A percentile compares a stretch with the other conserved stretches of the same genome.
These are phyloP conservation scores for Philhelius pedissequus DNA, from an alignment of 2,888 invertebrate species.

Conservation along the genomic window DNA sequence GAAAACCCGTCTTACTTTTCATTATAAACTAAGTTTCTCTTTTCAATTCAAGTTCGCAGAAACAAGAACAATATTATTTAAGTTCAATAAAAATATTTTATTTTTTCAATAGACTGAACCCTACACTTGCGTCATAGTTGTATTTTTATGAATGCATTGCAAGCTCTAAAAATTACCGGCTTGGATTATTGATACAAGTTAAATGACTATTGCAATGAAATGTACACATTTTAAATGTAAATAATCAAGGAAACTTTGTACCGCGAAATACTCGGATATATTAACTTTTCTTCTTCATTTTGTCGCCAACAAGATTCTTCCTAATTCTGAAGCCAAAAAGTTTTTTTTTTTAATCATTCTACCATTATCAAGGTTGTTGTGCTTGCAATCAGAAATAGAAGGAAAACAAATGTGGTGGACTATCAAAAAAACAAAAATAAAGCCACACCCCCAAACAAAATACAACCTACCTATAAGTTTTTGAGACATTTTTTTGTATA, in stretches of 20 bases:
- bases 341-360: background rate
- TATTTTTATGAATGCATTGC: background rate
- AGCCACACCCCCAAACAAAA: slow-evolving; percentile 9
- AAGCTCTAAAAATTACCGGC: background rate
- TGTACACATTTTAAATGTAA: background rate
- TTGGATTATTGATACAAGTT: background rate
- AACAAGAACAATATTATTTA: background rate
- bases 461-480: background rate
- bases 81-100: background rate
- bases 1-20: no score
- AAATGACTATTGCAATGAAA: background rate
- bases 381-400: background rate
- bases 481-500: background rate
- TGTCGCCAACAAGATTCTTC: background rate
- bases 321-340: background rate
- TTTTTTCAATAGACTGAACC: background rate
- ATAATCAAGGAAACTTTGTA: background rate
- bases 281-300: background rate
- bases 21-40: no score
- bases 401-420: background rate
- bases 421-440: background rate
- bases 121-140: background rate
- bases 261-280: background rate
- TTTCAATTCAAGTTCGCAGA: background rate
- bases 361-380: background rate